Base-by-base conservation (phyloP, 2,888 invertebrate genomes). In the Villa cingulata region DNA sequence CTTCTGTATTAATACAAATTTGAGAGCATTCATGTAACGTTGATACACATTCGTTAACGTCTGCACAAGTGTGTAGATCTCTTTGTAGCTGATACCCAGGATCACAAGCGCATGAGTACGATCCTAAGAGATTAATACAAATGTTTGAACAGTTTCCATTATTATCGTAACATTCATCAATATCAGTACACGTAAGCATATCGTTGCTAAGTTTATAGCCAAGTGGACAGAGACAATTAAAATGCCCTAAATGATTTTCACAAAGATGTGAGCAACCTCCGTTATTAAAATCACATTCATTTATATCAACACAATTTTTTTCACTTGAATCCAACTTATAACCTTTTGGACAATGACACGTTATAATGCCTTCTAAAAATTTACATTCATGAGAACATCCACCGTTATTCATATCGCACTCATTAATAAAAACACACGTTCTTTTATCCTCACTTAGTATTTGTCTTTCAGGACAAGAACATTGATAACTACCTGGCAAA, bases 211-310 rank as follows among this genome's bases (percentile, higher is more conserved):
- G 66, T 56, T 57, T 55, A 52, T 55, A 72, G 37, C 73, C 74
- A 3, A 58, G 48, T 1, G 70, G 63, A 53, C 77, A 78, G 43
- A 61, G 58, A 56, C 78, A 78, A 34, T 62, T 55, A 56, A 66
- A 75, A 45, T 72, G 64, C 12, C 77, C 77, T 7, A 66, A 59
- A 10, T 58, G 61, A 55, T 79, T 78, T 7, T 60, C 55, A 55
- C 78, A 78, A 14, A 54, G 55, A 52, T 80, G 77, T 3, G 75
- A 74, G 62, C 83, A 83, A 32, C 75, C 76, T 1, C 75, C 77
- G 54, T 78, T 75, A 43, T 67, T 62, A 3, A 63, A 55, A 12
- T 60, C 56, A 56, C 81, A 82, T 57, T 66, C 68, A 60, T 78
- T 68, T 39, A 72, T 61, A 60, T 73, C 73, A 2, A 62, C 49